These are phyloP conservation scores for Crioceris asparagi DNA, from an alignment of 2,888 invertebrate genomes.

Conservation along the genomic window DNA sequence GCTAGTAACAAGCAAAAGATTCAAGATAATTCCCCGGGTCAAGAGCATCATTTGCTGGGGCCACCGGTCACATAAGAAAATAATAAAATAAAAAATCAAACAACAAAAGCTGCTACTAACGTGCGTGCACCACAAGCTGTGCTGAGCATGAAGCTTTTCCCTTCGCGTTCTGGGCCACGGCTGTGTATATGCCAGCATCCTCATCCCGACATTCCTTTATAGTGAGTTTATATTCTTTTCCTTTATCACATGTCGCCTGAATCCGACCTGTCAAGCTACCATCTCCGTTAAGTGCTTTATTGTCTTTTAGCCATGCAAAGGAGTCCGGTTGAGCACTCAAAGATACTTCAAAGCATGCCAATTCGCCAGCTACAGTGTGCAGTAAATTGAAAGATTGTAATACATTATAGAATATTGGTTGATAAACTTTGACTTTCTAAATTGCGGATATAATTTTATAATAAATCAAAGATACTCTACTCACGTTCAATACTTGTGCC, in stretches of 20 bases:
- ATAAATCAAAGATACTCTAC: slow-evolving; percentile 40
- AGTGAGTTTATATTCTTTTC: slow-evolving; percentile 57
- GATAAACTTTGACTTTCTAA: too few species aligned
- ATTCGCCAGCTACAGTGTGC: slow-evolving; percentile 75
- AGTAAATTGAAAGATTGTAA: too few species aligned
- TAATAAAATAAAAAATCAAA: too few species aligned
- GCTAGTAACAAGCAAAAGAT: too few species aligned
- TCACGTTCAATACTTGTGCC: slow-evolving; percentile 73
- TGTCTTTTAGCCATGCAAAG: slow-evolving; percentile 81
- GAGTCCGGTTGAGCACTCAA: slow-evolving; percentile 53
- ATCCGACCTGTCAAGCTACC: slow-evolving; percentile 61
- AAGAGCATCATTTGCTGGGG: too few species aligned
- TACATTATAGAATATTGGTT: too few species aligned
- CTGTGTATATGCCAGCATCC: slow-evolving; percentile 86
- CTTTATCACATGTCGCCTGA: slow-evolving; percentile 47
- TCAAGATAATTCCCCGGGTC: too few species aligned
- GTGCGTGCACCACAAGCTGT: slow-evolving; percentile 73
- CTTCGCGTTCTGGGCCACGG: slow-evolving; percentile 69
- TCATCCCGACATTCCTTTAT: slow-evolving; percentile 61
- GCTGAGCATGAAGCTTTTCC: slow-evolving; percentile 80
- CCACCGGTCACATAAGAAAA: too few species aligned
- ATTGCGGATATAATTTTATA: too few species aligned
- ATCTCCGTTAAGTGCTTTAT: slow-evolving; percentile 65
- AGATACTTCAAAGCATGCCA: slow-evolving; percentile 69
- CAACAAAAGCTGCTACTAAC: too few species aligned